Conservation (phyloP, 2,888 invertebrate genomes). For the Lissonota sp. region DNA sequence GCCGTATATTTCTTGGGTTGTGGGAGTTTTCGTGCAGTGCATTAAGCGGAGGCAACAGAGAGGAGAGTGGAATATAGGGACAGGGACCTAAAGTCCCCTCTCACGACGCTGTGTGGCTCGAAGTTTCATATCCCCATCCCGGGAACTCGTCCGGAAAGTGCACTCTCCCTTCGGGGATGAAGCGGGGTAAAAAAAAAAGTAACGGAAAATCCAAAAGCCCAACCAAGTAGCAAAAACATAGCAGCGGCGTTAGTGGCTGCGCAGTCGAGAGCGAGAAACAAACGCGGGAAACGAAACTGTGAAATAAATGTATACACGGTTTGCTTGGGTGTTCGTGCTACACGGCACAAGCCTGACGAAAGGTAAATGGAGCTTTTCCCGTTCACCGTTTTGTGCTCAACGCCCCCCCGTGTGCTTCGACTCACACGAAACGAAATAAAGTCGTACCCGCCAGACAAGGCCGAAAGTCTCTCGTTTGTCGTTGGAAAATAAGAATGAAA, state of each 20-base stretch:
- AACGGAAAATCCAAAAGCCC: slow-evolving; percentile 31
- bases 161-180: slow-evolving; percentile 44
- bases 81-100: background rate
- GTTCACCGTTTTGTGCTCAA: slow-evolving; percentile 10
- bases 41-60: too few relatives aligned
- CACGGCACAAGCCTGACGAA: slow-evolving; percentile 36
- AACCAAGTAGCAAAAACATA: slow-evolving; percentile 43
- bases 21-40: background rate
- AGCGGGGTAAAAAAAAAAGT: slow-evolving; percentile 28
- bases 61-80: slow-evolving; percentile 1
- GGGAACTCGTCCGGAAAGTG: slow-evolving; percentile 45
- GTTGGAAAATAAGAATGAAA: slow-evolving; percentile 2
- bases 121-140: slow-evolving; percentile 8
- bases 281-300: slow-evolving; percentile 38
- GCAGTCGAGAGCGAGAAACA: slow-evolving; percentile 26
- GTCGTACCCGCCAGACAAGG: background rate
- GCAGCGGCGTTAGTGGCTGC: background rate
- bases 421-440: slow-evolving; percentile 32
- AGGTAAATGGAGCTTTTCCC: slow-evolving; percentile 44
- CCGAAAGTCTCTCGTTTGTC: slow-evolving; percentile 3
- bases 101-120: slow-evolving; percentile 19
- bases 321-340: slow-evolving; percentile 17
- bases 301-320: slow-evolving; percentile 45
- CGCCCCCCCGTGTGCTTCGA: background rate
- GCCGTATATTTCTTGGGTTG: background rate